phyloP scores from a whole-genome alignment of 2,113 vertebrate species.

The Corydoras maculifer region DNA sequence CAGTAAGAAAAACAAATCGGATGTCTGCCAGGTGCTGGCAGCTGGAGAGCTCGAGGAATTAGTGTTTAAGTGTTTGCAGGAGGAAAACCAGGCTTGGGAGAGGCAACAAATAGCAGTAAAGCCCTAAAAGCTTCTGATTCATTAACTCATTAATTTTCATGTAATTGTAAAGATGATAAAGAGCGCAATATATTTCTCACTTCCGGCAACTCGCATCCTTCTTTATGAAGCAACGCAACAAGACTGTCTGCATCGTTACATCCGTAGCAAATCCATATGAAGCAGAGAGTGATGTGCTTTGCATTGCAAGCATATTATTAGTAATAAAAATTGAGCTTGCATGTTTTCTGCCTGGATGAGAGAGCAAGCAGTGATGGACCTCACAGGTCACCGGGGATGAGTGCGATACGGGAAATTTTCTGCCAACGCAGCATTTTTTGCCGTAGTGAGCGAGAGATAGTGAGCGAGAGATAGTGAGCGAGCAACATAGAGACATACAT shows the following conservation, averaged over 20 bases:
- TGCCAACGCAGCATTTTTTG: constrained; percentile 10
- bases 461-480: constrained; percentile 24
- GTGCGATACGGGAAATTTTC: constrained; percentile 1
- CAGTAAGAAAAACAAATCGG: neutral
- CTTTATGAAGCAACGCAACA: no score
- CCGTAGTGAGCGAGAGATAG: constrained; percentile 39
- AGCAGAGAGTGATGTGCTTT: no score
- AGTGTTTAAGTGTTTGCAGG: neutral
- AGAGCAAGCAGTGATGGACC: constrained; percentile 3
- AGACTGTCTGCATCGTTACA: no score
- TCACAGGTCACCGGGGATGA: constrained; percentile 18
- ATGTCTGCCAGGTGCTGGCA: neutral
- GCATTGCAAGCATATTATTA: no score
- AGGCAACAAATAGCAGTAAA: no score
- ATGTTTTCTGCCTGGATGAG: neutral
- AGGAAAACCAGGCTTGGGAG: neutral
- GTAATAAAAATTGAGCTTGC: neutral
- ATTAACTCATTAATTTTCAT: no score
- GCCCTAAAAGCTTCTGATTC: no score
- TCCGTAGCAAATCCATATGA: no score
- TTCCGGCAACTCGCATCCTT: no score
- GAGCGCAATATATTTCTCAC: no score
- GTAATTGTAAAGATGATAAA: no score
- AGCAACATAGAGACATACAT: neutral
- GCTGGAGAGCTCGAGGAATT: neutral